Evolutionary conservation across 2,797 vertebrate genomes (phyloP), one percentile per base, ranked within the genome.

Genomic region (Avahi laniger): DNA sequence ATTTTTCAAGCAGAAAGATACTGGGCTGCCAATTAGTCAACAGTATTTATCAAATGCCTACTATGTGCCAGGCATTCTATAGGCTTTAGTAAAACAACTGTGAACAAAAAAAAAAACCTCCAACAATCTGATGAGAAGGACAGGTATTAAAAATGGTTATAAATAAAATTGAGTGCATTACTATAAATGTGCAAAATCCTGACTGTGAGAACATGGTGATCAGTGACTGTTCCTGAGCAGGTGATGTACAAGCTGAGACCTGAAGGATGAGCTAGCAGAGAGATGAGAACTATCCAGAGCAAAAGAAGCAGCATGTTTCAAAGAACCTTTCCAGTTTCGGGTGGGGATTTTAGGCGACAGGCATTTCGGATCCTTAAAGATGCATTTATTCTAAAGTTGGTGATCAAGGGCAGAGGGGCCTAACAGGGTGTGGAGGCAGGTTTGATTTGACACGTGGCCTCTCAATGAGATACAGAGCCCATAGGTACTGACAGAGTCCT

Each of bases 91-190:
- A 57, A 95, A 90, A 80, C 50, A 35, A 41, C 11, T 61, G 5
- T 73, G n/a, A 93, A 69, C 18, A 79, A 73, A 82, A 88, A 54
- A 54, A 67, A 59, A 38, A 76, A 84, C 11, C 52, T 84, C 35
- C 75, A 28, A 78, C 14, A 73, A 75, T 69, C 72, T 84, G 70
- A 61, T 85, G 33, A 94, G 59, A 61, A 83, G 61, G 52, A 79
- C n/a, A 82, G 18, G 4, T 75, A 43, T 79, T 90, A 85, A 93
- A 82, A 85, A 61, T 59, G 22, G 15, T 87, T 46, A 70, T 82
- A 84, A 90, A 75, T 24, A 87, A 86, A 96, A 89, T 38, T 41
- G 33, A 94, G 43, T 43, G 48, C 80, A 70, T 80, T 57, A 67
- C 38, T 93, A 59, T 38, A 92, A 78, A 38, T 63, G 17, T 81